phyloP scores from a whole-genome alignment of 2,797 vertebrate genomes.

The Jordanella pulchra region DNA sequence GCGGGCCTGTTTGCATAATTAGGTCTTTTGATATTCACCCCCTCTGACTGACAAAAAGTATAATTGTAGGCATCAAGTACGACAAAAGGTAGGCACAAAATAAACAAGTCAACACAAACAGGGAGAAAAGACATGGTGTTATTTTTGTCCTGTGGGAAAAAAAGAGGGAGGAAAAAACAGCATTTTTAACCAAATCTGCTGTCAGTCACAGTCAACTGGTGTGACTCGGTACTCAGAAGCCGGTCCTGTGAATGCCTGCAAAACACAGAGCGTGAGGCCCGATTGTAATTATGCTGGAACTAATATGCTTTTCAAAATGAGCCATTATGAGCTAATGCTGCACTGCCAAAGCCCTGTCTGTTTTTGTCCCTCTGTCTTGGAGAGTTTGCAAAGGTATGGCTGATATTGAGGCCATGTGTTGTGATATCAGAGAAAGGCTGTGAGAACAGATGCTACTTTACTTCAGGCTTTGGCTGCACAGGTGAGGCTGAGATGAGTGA shows the following conservation, averaged over 20 bases:
- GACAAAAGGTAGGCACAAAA: constrained; percentile 83
- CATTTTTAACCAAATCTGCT: constrained; percentile 78
- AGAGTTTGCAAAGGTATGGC: constrained; percentile 81
- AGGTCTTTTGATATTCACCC: constrained; percentile 77
- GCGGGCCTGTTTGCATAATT: constrained; percentile 80
- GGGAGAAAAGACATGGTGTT: constrained; percentile 78
- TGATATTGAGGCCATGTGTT: constrained; percentile 82
- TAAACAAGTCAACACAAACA: constrained; percentile 83
- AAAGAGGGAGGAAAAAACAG: constrained; percentile 66
- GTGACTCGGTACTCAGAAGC: constrained; percentile 80
- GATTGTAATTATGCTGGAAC: constrained; percentile 88
- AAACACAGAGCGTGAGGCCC: constrained; percentile 81
- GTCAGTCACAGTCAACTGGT: constrained; percentile 86
- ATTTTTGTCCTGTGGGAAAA: constrained; percentile 81
- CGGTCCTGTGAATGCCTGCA: constrained; percentile 81
- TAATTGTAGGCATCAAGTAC: constrained; percentile 80
- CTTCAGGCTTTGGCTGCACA: constrained; percentile 63
- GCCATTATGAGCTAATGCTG: constrained; percentile 87
- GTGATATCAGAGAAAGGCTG: constrained; percentile 68
- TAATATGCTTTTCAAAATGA: constrained; percentile 88
- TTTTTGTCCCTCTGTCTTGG: constrained; percentile 81
- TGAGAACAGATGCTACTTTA: constrained; percentile 45
- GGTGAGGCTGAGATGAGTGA: constrained; percentile 62
- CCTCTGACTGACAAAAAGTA: constrained; percentile 83
- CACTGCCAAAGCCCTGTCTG: constrained; percentile 82